phyloP scores from a whole-genome alignment of 2,888 invertebrate species.

The Amorpha juglandis region DNA sequence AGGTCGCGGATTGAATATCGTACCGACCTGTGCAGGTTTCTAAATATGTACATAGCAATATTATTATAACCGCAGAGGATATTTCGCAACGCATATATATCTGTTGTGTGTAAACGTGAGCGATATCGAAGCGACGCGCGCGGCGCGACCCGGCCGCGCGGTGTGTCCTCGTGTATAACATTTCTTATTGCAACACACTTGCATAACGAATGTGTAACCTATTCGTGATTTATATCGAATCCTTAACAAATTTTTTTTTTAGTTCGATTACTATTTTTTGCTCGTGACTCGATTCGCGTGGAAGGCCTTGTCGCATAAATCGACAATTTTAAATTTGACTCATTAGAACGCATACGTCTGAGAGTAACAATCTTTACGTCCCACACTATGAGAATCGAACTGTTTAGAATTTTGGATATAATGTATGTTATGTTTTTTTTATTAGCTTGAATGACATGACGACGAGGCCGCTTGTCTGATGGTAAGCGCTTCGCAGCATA shows the following conservation, averaged over 20 bases:
- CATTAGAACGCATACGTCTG: too few relatives aligned
- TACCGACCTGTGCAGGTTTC: conserved; percentile 72
- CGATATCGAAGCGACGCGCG: conserved; percentile 34
- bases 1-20: conserved; percentile 81
- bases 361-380: too few relatives aligned
- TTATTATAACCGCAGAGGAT: conserved; percentile 71
- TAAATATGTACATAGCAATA: conserved; percentile 76
- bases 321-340: too few relatives aligned
- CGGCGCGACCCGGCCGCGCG: conserved; percentile 32
- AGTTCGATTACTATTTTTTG: too few relatives aligned
- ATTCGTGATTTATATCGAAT: conserved; percentile 2
- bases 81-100: conserved; percentile 60
- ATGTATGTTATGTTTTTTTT: too few relatives aligned
- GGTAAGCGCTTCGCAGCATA: too few relatives aligned
- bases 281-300: too few relatives aligned
- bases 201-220: conserved; percentile 4
- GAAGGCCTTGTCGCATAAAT: too few relatives aligned
- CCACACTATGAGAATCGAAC: too few relatives aligned
- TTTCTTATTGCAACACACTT: conserved; percentile 33
- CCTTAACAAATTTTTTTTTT: too few relatives aligned
- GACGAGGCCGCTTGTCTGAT: too few relatives aligned
- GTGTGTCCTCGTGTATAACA: conserved; percentile 29
- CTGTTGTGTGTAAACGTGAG: conserved; percentile 41
- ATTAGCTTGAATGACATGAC: too few relatives aligned
- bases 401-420: background rate